Base-by-base conservation (phyloP, 2,113 vertebrate genomes). In the Fregetta grallaria region DNA sequence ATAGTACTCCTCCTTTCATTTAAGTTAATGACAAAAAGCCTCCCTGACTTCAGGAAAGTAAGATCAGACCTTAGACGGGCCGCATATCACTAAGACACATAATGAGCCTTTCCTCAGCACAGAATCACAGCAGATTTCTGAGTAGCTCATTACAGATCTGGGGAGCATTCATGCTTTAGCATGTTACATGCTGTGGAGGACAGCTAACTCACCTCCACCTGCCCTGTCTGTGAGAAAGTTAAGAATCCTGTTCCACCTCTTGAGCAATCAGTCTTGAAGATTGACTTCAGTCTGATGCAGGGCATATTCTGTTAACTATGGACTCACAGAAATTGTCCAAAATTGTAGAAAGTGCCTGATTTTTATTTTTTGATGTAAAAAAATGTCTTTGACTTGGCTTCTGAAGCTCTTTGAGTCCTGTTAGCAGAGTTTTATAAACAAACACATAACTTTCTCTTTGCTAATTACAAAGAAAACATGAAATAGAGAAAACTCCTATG, bases 101-200 rank as follows among this genome's bases (percentile, higher is more conserved):
- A 75, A 62, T 77, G n/a, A n/a, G n/a, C 22, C 27, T 81, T 44
- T 77, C 27, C 36, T 65, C 7, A 5, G 0, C 45, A 19, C 19
- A 17, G 34, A 61, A 30, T 9, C 42, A 62, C 34, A 73, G 34
- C 32, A 87, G 36, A 50, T 8, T 42, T 67, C 32, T 20, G 25
- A 59, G 45, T 1, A 82, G 52, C 22, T 87, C 29, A 3, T 72
- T 63, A 34, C 29, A 79, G n/a, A 29, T 11, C 29, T 19, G 10
- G 58, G 38, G 10, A 79, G 4, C 12, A 29, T 8, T 47, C n/a
- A 32, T 0, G 0, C 9, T 56, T 10, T 10, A 27, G 27, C 15
- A 21, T 9, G 7, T 7, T 59, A 34, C 4, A 3, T 2, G 8
- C 15, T 77, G 18, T n/a, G 63, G 42, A 38, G 34, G 53, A 10